Conservation (phyloP, 2,113 vertebrate genomes). For the Rhynchomys soricoides region DNA sequence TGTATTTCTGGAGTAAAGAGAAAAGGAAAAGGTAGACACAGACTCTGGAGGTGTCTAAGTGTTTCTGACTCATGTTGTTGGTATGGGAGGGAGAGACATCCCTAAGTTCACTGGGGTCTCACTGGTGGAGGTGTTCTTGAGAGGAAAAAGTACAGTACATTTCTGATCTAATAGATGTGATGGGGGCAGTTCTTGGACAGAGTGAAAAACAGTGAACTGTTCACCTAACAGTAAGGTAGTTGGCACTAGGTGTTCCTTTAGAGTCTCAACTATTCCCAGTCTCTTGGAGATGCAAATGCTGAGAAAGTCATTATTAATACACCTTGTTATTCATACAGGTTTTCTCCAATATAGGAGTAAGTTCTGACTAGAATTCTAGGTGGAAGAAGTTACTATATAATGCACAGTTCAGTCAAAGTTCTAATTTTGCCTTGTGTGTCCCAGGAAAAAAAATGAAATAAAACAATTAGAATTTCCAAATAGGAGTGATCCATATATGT, state of each 20-base stretch:
- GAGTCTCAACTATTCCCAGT: not conserved
- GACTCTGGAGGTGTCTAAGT: not conserved
- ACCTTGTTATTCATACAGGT: not conserved
- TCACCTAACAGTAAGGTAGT: not conserved
- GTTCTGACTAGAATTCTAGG: not conserved
- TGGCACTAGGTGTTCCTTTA: not conserved
- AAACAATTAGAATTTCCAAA: not conserved
- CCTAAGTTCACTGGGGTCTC: not conserved
- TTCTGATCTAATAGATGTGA: conserved; percentile 13
- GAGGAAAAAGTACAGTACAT: no score
- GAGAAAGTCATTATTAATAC: conserved; percentile 36
- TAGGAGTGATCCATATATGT: not conserved
- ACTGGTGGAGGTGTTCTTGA: not conserved
- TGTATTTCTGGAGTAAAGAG: not conserved
- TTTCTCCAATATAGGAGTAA: not conserved
- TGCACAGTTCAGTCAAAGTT: not conserved
- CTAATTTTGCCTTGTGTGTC: not conserved
- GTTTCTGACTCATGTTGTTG: not conserved
- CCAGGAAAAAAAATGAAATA: not conserved
- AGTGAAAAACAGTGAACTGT: not conserved
- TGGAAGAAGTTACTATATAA: conserved; percentile 4
- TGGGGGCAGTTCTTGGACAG: not conserved
- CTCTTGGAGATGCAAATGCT: not conserved
- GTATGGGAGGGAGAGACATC: not conserved
- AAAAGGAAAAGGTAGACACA: not conserved